Percentiles rank a stretch among this genome's conserved stretches.
phyloP scores from a whole-genome alignment of 2,888 invertebrate species.

The Limnephilus auricula region DNA sequence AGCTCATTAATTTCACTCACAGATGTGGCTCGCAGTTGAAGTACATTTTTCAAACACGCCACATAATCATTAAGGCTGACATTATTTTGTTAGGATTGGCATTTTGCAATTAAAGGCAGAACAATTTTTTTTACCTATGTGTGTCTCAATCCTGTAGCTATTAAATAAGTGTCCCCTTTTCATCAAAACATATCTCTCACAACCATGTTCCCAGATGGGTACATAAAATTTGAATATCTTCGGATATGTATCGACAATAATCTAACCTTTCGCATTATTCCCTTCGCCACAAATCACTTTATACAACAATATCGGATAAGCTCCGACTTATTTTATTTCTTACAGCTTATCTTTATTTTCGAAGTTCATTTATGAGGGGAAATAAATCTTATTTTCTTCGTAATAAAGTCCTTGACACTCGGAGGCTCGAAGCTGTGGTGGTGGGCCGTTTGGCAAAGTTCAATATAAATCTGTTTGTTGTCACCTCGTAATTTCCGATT shows the following conservation, averaged over 20 bases:
- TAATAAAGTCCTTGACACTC: constrained; percentile 49
- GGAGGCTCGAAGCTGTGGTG: neutral
- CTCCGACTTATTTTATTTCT: neutral
- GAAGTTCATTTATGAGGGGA: constrained; percentile 33
- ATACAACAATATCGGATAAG: neutral
- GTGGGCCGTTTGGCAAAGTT: constrained; percentile 38
- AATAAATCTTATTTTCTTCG: neutral
- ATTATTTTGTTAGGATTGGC: neutral
- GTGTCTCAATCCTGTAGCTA: neutral
- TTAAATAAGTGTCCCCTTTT: neutral
- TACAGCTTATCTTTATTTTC: constrained; percentile 29
- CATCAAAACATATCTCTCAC: neutral
- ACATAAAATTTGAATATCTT: neutral
- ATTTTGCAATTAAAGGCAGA: neutral
- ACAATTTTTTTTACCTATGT: neutral
- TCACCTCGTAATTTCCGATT: constrained; percentile 66
- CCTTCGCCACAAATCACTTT: neutral
- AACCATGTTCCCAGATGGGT: neutral
- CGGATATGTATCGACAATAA: neutral
- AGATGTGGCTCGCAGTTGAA: neutral
- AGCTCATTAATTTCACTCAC: neutral
- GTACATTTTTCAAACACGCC: neutral
- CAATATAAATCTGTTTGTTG: constrained; percentile 65
- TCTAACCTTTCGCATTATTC: neutral
- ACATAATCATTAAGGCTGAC: neutral